Percentiles rank a stretch among this genome's conserved stretches.
phyloP scores from a whole-genome alignment of 2,888 invertebrate genomes.

The Apantesis nais region DNA sequence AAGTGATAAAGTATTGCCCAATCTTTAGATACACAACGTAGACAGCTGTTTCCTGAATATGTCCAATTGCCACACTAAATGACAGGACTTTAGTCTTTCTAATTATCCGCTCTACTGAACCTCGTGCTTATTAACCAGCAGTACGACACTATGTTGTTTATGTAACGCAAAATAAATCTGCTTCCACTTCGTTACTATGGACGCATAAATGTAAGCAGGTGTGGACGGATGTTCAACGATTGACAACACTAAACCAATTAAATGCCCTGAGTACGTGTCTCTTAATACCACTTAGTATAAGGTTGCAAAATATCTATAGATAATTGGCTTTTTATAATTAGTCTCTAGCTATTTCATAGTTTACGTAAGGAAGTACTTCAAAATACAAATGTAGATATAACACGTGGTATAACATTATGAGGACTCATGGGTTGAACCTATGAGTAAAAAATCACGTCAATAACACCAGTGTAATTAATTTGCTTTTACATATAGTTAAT shows the following conservation, averaged over 20 bases:
- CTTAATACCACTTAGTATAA: slow-evolving; percentile 28
- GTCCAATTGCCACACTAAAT: slow-evolving; percentile 21
- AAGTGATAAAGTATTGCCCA: slow-evolving; percentile 11
- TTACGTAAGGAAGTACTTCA: slow-evolving; percentile 2
- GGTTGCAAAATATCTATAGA: slow-evolving; percentile 23
- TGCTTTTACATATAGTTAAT: slow-evolving; percentile 2
- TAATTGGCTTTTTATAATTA: slow-evolving; percentile 33
- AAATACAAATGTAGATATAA: neutral
- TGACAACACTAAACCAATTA: slow-evolving; percentile 29
- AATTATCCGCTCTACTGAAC: slow-evolving; percentile 36
- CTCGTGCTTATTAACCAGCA: slow-evolving; percentile 30
- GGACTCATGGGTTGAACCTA: too few species aligned
- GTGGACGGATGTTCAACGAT: slow-evolving; percentile 5
- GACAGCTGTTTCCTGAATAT: slow-evolving; percentile 20
- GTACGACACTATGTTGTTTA: slow-evolving; percentile 28
- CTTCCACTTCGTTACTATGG: slow-evolving; percentile 25
- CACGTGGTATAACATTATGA: too few species aligned
- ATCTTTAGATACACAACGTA: slow-evolving; percentile 9
- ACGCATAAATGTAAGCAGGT: slow-evolving; percentile 2
- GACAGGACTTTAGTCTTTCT: slow-evolving; percentile 27
- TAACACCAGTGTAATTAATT: too few species aligned
- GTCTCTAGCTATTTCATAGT: slow-evolving; percentile 5
- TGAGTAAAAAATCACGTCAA: too few species aligned
- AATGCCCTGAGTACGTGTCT: slow-evolving; percentile 17
- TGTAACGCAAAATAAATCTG: slow-evolving; percentile 39